Percentiles rank a stretch among this genome's conserved stretches.
Evolutionary conservation across 2,888 invertebrate species (phyloP).

Genomic region (Cybosia mesomella): DNA sequence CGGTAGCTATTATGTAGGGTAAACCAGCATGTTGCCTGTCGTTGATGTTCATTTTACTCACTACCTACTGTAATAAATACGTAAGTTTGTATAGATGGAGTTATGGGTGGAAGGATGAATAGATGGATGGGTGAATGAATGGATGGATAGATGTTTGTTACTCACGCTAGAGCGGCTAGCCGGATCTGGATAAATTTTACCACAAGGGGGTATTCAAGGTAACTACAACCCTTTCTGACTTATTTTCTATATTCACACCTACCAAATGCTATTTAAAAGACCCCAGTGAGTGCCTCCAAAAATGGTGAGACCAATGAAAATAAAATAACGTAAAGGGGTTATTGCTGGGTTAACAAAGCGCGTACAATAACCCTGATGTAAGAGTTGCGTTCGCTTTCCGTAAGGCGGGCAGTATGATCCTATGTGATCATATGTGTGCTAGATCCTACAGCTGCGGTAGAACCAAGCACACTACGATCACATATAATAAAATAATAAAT

Average conservation of each 20-base stretch:
- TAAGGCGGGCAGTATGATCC: not conserved
- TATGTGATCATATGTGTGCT: no score
- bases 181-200: no score
- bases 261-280: not conserved
- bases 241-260: no score
- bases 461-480: no score
- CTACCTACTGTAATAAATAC: not conserved
- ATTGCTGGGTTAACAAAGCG: not conserved
- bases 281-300: not conserved
- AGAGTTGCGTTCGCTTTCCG: not conserved
- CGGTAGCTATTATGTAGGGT: constrained; percentile 59
- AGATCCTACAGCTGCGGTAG: no score
- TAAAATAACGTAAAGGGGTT: no score
- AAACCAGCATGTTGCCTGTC: constrained; percentile 30
- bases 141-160: not conserved
- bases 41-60: not conserved
- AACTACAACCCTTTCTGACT: no score
- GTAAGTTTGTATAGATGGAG: not conserved
- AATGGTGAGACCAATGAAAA: no score
- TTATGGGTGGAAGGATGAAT: no score
- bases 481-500: no score
- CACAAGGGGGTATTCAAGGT: no score
- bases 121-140: not conserved
- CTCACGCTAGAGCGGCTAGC: not conserved
- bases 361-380: not conserved